A percentile compares a stretch with the other conserved stretches of the same genome.
These are phyloP conservation scores for Psilopsiagon aurifrons DNA, from an alignment of 2,113 vertebrate species.

Conservation along the genomic window DNA sequence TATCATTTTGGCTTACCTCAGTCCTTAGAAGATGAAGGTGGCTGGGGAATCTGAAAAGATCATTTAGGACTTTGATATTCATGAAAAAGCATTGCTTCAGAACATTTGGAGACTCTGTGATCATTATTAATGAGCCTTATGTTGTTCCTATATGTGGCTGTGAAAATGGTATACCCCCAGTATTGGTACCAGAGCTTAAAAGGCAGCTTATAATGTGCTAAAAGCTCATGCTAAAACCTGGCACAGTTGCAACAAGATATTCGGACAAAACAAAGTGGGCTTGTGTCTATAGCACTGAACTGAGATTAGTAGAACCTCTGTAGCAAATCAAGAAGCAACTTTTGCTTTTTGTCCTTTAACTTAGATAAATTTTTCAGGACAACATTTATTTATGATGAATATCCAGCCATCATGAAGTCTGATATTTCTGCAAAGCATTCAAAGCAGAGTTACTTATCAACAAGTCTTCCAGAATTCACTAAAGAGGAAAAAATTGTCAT, in stretches of 20 bases:
- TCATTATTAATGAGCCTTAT: constrained; percentile 82
- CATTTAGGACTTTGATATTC: constrained; percentile 72
- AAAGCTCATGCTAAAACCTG: constrained; percentile 80
- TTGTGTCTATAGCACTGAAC: constrained; percentile 77
- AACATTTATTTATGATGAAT: constrained; percentile 82
- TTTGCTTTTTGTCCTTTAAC: constrained; percentile 62
- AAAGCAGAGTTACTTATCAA: constrained; percentile 57
- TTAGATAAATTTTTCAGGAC: constrained; percentile 83
- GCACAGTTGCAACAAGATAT: constrained; percentile 78
- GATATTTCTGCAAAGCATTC: constrained; percentile 70
- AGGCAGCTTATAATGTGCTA: constrained; percentile 79
- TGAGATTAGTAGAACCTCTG: constrained; percentile 74
- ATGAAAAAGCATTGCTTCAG: constrained; percentile 82
- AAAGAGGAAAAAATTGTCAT: constrained; percentile 74
- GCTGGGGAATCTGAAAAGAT: constrained; percentile 73
- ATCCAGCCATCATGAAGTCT: constrained; percentile 78
- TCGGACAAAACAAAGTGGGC: constrained; percentile 65
- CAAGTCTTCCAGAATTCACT: constrained; percentile 77
- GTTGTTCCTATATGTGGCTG: constrained; percentile 67
- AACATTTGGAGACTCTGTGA: constrained; percentile 79
- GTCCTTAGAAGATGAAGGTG: constrained; percentile 77
- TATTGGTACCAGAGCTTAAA: constrained; percentile 74
- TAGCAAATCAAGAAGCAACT: constrained; percentile 67
- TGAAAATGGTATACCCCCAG: constrained; percentile 73
- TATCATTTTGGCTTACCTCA: constrained; percentile 84